Evolutionary conservation across 1,140 invertebrate genomes (phyloP), one percentile per base, ranked within the genome.

Genomic region (Pogonomyrmex barbatus): DNA sequence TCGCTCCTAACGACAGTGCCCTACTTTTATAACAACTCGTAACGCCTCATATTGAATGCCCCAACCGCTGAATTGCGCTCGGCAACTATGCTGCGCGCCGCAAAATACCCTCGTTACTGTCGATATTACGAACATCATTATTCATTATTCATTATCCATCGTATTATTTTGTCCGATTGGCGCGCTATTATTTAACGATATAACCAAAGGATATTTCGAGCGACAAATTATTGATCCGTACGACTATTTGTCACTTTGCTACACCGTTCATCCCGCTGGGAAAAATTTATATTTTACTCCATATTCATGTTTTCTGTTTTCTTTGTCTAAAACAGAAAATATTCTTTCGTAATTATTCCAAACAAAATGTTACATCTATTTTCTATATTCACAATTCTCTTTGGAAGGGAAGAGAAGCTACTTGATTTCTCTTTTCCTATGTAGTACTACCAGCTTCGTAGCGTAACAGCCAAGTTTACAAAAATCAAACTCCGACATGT

Each of bases 11-110:
- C 68, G 54, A 60, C 24, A 58, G 68, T 47, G 79, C 4, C 79
- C 79, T 62, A 83, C 79, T 83, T 83, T 75, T 47, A 12, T 70
- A 71, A 70, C 47, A 81, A 70, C 36, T 45, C 71, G 39, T n/a
- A 82, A 62, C 54, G 24, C 39, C 52, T 33, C 36, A 52, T 58
- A 58, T 82, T 30, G 67, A 82, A 82, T 75, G 30, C 30, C 12
- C 52, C 68, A 12, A 47, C n/a, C 54, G 33, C 42, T 83, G 71
- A 75, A 75, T 73, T 68, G 24, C 52, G 50, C 39, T 36, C 30
- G 42, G 24, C n/a, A 36, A 60, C n/a, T 12, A 10, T 36, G 30
- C 24, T 6, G 24, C 24, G n/a, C 52, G 2, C 36, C 30, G 8
- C 30, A 17, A 47, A 50, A 73, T 42, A 47, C n/a, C 5, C 54